Conservation (phyloP, 2,888 invertebrate genomes). For the Stenurella melanura region DNA sequence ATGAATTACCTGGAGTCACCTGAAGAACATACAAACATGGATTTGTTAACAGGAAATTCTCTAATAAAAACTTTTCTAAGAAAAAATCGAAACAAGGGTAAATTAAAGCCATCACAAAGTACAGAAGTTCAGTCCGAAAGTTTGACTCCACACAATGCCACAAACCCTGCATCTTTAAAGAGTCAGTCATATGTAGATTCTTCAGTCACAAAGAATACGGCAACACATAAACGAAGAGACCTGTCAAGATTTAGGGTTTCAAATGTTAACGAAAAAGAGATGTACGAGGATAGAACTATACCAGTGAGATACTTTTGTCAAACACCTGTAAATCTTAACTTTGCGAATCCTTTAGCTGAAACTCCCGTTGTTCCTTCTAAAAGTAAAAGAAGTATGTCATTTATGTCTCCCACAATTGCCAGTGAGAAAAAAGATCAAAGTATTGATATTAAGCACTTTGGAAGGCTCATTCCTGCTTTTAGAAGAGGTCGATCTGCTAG, state of each 20-base stretch:
- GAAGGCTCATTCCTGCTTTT: slow-evolving; percentile 63
- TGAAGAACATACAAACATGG: slow-evolving; percentile 23
- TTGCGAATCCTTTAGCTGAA: not conserved
- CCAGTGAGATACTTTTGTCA: slow-evolving; percentile 52
- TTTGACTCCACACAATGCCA: not conserved
- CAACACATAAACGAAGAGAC: not conserved
- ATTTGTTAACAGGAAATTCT: slow-evolving; percentile 53
- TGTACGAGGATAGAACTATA: slow-evolving; percentile 35
- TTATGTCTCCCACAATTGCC: slow-evolving; percentile 70
- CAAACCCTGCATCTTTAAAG: slow-evolving; percentile 6
- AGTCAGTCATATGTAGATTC: slow-evolving; percentile 31
- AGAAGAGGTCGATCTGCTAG: slow-evolving; percentile 66
- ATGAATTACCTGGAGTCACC: slow-evolving; percentile 43
- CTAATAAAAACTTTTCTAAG: slow-evolving; percentile 63
- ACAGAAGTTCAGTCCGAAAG: not conserved
- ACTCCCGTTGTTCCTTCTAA: not conserved
- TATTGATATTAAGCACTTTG: slow-evolving; percentile 61
- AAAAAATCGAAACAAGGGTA: slow-evolving; percentile 50
- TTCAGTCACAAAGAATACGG: slow-evolving; percentile 3
- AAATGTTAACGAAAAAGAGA: slow-evolving; percentile 40
- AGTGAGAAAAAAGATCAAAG: slow-evolving; percentile 68
- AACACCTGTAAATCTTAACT: not conserved
- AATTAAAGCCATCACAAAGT: slow-evolving; percentile 19
- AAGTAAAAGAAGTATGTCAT: slow-evolving; percentile 56
- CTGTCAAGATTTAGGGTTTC: slow-evolving; percentile 48